Evolutionary conservation across 2,113 vertebrate genomes (phyloP).

Genomic region (Neodon shergylaensis): DNA sequence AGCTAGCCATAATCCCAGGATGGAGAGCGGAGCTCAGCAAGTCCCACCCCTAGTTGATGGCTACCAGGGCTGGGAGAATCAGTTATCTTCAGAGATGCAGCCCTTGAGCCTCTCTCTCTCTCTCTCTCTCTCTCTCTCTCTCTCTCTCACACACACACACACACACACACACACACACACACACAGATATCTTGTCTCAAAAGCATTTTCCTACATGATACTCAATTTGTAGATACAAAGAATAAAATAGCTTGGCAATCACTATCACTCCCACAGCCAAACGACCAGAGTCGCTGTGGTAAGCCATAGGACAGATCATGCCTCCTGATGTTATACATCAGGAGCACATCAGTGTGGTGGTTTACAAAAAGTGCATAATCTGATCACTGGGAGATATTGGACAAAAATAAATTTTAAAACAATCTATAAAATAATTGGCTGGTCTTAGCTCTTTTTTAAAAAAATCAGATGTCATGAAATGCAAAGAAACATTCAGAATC

Average conservation of each 20-base stretch:
- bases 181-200: not conserved
- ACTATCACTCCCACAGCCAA: not conserved
- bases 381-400: not conserved
- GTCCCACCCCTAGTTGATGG: not conserved
- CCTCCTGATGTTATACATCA: not conserved
- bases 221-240: not conserved
- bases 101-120: too few species aligned
- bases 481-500: not conserved
- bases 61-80: not conserved
- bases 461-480: not conserved
- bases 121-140: too few species aligned
- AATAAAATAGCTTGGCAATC: not conserved
- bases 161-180: too few species aligned
- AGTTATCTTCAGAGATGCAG: not conserved
- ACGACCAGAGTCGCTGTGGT: not conserved
- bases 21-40: not conserved
- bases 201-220: not conserved
- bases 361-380: not conserved
- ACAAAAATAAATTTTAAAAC: not conserved
- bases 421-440: not conserved
- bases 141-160: too few species aligned
- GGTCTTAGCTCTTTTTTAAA: not conserved
- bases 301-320: not conserved
- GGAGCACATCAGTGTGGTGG: not conserved
- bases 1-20: not conserved